Conservation (phyloP, 2,113 vertebrate species). For the Trematomus loennbergii region DNA sequence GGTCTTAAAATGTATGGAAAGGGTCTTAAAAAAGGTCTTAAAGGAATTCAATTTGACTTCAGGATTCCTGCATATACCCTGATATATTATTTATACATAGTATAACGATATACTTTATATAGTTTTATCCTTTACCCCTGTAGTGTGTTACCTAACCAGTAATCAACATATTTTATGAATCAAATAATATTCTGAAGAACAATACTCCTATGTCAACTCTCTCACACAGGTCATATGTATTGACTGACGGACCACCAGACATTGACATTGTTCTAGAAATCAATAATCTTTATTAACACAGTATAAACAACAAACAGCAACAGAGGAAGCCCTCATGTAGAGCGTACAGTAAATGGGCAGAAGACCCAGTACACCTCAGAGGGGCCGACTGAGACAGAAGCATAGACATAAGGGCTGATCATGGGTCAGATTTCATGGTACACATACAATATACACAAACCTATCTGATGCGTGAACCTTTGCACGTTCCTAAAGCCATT, state of each 20-base stretch:
- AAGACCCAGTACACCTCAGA: slow-evolving; percentile 65
- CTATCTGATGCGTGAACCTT: slow-evolving; percentile 56
- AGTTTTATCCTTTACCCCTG: no score
- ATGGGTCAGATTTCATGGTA: slow-evolving; percentile 60
- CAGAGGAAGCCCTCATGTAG: slow-evolving; percentile 68
- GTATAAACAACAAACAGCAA: slow-evolving; percentile 86
- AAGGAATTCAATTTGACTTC: no score
- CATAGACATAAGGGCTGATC: slow-evolving; percentile 55
- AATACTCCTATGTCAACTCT: background rate
- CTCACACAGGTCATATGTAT: background rate
- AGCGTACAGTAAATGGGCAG: slow-evolving; percentile 60
- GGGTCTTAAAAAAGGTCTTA: no score
- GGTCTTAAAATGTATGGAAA: no score
- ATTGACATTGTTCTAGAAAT: slow-evolving; percentile 78
- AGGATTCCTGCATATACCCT: no score
- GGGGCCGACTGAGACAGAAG: slow-evolving; percentile 69
- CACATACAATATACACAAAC: slow-evolving; percentile 72
- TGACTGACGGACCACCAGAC: slow-evolving; percentile 28
- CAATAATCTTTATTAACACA: slow-evolving; percentile 85
- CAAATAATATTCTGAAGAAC: background rate
- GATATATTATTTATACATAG: no score
- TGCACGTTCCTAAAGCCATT: slow-evolving; percentile 77
- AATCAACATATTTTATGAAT: background rate
- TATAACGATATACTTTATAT: no score
- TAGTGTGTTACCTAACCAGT: no score